These are phyloP conservation scores for Sterrhoptilus dennistouni DNA, from an alignment of 2,113 vertebrate genomes.

Conservation along the genomic window DNA sequence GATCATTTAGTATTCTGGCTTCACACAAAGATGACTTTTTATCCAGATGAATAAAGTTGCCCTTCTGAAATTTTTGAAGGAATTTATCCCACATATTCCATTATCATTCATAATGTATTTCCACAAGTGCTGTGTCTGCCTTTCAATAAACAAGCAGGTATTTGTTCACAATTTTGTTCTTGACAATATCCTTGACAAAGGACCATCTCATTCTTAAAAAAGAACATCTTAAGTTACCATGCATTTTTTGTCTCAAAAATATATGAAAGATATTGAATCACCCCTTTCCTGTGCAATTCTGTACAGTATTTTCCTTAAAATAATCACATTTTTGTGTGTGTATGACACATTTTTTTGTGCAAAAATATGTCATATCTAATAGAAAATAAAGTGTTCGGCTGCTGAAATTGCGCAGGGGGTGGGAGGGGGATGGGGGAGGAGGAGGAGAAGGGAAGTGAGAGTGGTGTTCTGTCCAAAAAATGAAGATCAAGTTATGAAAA, in stretches of 20 bases:
- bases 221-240: not conserved
- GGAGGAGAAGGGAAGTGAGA: too few relatives aligned
- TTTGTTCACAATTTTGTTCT: not conserved
- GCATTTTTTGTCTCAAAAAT: not conserved
- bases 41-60: not conserved
- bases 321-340: not conserved
- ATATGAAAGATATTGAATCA: not conserved
- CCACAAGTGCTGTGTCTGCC: not conserved
- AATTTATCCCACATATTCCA: not conserved
- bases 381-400: not conserved
- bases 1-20: not conserved
- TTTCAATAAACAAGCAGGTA: not conserved
- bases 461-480: not conserved
- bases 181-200: not conserved
- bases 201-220: not conserved
- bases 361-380: not conserved
- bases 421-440: rapidly evolving
- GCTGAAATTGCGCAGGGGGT: not conserved
- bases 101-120: not conserved
- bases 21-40: not conserved
- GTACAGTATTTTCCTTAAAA: not conserved
- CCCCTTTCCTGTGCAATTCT: not conserved
- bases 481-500: not conserved
- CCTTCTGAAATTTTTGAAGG: not conserved
- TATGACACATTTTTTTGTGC: too few relatives aligned